phyloP scores from a whole-genome alignment of 2,797 vertebrate species.

The Xiphophorus birchmanni region DNA sequence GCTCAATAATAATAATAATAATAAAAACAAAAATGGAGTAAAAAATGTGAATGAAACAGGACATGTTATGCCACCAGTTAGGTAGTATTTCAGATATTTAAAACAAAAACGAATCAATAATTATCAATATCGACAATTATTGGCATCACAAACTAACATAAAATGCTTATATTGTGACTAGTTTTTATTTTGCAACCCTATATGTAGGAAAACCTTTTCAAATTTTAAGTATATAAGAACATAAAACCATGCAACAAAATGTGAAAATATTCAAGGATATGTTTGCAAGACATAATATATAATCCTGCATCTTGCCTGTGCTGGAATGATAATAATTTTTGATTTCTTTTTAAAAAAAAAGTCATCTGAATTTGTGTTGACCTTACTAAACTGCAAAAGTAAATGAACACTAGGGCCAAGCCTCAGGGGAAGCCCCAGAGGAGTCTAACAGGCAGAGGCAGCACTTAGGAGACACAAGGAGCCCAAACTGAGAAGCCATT shows the following conservation, averaged over 20 bases:
- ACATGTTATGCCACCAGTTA: too few relatives aligned
- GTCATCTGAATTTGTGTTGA: constrained; percentile 6
- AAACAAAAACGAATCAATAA: too few relatives aligned
- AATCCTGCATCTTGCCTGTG: constrained; percentile 16
- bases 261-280: neutral
- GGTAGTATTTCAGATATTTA: too few relatives aligned
- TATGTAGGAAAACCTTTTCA: neutral
- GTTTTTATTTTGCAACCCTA: neutral
- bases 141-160: too few relatives aligned
- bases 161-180: too few relatives aligned
- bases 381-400: constrained; percentile 12
- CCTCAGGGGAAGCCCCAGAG: constrained; percentile 41
- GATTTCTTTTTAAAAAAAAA: constrained; percentile 7
- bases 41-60: too few relatives aligned
- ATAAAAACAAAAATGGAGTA: too few relatives aligned
- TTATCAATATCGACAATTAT: too few relatives aligned
- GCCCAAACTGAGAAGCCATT: constrained; percentile 54
- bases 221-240: neutral
- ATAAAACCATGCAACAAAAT: neutral
- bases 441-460: constrained; percentile 43
- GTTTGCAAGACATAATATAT: constrained; percentile 7
- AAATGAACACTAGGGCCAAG: constrained; percentile 35
- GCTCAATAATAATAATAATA: too few relatives aligned
- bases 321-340: constrained; percentile 22
- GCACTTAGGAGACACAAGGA: constrained; percentile 54